phyloP scores from a whole-genome alignment of 2,113 vertebrate species.

The Apodemus sylvaticus region DNA sequence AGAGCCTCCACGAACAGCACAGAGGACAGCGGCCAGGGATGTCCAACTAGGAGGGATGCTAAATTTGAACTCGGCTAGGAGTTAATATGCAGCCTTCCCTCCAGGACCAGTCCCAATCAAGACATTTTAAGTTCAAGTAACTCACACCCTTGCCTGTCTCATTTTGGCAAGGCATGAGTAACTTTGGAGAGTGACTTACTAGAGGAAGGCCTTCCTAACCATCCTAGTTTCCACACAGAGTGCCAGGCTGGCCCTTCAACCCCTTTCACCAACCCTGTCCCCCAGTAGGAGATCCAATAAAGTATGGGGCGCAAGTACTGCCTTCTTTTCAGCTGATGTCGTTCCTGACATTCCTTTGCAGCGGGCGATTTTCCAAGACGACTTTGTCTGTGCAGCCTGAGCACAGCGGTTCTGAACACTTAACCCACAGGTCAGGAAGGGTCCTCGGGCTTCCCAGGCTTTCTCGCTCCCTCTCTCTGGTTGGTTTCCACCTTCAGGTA shows the following conservation, averaged over 20 bases:
- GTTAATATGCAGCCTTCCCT: not conserved
- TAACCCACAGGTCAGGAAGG: rapidly evolving
- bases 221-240: no score
- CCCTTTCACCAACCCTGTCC: not conserved
- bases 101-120: not conserved
- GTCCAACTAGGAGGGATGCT: not conserved
- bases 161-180: rapidly evolving
- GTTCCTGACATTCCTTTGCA: not conserved
- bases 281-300: not conserved
- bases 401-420: not conserved
- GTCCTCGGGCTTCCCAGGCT: not conserved
- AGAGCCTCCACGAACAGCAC: not conserved
- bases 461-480: not conserved
- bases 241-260: not conserved
- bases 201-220: not conserved
- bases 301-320: not conserved
- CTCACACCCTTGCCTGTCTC: not conserved
- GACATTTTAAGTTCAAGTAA: not conserved
- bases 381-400: not conserved
- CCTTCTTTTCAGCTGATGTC: not conserved
- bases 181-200: not conserved
- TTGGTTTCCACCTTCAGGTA: not conserved
- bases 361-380: not conserved
- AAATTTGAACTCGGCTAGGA: not conserved
- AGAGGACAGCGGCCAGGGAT: not conserved